Base-by-base conservation (phyloP, 23 tunicate genomes). In the Clavelina lepadiformis region DNA sequence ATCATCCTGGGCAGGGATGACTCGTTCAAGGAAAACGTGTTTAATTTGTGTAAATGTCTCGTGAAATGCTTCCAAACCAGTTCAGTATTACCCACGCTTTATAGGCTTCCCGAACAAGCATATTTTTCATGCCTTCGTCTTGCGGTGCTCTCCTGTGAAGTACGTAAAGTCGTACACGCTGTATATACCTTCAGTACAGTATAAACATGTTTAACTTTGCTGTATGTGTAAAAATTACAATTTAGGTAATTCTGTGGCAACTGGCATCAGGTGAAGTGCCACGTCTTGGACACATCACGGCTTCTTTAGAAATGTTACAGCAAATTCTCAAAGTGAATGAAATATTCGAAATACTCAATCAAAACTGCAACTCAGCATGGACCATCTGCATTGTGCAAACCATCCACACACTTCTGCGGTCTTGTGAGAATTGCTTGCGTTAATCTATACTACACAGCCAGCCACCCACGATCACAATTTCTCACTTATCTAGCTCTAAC, bases 231-330 rank as follows among this genome's bases (percentile, higher is more conserved):
- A 23, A 56, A 22, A 13, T 56, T 13, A 3, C 61, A 22, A 23
- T 56, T n/a, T n/a, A n/a, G n/a, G n/a, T n/a, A n/a, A n/a, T n/a
- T n/a, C n/a, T n/a, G n/a, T 58, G 78, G 68, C 67, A 28, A 28
- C 57, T 58, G 37, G 19, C 1, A 28, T 27, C 32, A 28, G 78
- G 68, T 59, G 32, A 67, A 36, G 5, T 59, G 55, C 78, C 78
- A 3, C 19, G 21, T 28, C 29, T 46, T 41, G 4, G 68, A 58
- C 68, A 29, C 38, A 28, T 41, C 68, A 41, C 32, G 3, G n/a
- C 68, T 13, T 73, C 75, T 51, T 44, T 71, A 5, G 86, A 80
- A 33, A 33, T 80, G 8, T 31, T 80, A 33, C 86, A 80, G 23
- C 86, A 71, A 52, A 58, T 27, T 32, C 20, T 80, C 19, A 31